Base-by-base conservation (phyloP, 2,797 vertebrate genomes). In the Xyrichtys novacula region DNA sequence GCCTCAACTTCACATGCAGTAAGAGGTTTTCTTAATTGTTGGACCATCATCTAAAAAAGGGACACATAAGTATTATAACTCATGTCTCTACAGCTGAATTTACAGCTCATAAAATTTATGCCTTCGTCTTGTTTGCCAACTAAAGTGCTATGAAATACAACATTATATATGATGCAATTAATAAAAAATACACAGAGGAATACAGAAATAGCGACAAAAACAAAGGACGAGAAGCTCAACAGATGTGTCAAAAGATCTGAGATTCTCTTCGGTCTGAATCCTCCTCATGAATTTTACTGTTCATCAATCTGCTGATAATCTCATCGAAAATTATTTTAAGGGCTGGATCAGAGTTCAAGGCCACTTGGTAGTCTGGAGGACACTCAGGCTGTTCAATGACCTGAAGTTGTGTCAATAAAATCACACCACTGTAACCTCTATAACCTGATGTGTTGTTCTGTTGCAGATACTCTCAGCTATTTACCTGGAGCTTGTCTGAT, bases 1-100 rank as follows among this genome's bases (percentile, higher is more conserved):
- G 91, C 50, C 92, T 95, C 60, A 91, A 95, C 83, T 98, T 99
- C 84, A 96, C 94, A 43, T 99, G 98, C 73, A 95, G 97, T 99
- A 92, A 95, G 97, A 94, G 53, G 31, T 40, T 70, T 64, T 59
- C 11, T 34, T 4, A 12, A 32, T 10, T 20, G 14, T 19, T 17
- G 14, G 26, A 38, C 1, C 47, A 28, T 52, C 12, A 54, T 19
- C 15, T 42, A 20, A 19, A 56, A 54, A 38, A 38, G 5, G 11
- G 28, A 28, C 2, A 16, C 7, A 19, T 36, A 34, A 46, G 12
- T 12, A 22, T 29, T 15, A 25, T 10, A 23, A 28, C 32, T 17
- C 6, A 23, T 19, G 10, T 11, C 19, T 42, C 39, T 22, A 38
- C 7, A 19, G 22, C 4, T 29, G 23, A 26, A 40, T 31, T 52